Conservation (phyloP, 2,888 invertebrate genomes). For the Tetropium fuscum region DNA sequence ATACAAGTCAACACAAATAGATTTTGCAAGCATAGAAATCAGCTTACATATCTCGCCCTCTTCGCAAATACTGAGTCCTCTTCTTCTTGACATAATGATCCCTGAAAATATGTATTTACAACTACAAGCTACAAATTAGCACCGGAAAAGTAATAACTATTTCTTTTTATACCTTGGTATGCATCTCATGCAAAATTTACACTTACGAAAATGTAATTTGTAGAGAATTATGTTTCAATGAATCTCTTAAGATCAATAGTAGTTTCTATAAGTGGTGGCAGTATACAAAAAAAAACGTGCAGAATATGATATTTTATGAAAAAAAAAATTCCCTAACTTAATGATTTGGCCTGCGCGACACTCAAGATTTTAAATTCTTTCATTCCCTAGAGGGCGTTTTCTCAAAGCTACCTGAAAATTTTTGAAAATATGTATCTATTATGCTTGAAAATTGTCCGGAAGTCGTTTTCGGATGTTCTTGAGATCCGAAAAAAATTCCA, state of each 20-base stretch:
- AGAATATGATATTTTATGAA: no score
- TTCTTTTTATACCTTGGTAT: not conserved
- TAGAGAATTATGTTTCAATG: conserved; percentile 8
- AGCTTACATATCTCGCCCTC: conserved; percentile 81
- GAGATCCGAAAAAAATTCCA: no score
- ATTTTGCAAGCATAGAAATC: conserved; percentile 20
- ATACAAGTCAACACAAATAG: conserved; percentile 17
- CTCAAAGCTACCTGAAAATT: no score
- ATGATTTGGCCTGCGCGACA: no score
- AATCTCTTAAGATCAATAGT: no score
- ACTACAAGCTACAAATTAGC: conserved; percentile 5
- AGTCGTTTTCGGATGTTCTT: no score
- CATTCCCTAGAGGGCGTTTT: no score
- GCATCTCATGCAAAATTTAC: not conserved
- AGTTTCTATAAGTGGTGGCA: no score
- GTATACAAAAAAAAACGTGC: not conserved
- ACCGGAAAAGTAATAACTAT: not conserved
- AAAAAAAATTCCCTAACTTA: no score
- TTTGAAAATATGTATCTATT: no score
- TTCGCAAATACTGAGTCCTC: conserved; percentile 77
- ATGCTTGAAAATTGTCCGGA: no score
- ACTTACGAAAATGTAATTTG: not conserved
- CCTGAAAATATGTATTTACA: conserved; percentile 51
- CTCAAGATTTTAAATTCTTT: no score
- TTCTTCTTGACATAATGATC: conserved; percentile 69